A percentile compares a stretch with the other conserved stretches of the same genome.
Conservation (phyloP, 2,113 vertebrate genomes). For the Spizaetus ornatus region DNA sequence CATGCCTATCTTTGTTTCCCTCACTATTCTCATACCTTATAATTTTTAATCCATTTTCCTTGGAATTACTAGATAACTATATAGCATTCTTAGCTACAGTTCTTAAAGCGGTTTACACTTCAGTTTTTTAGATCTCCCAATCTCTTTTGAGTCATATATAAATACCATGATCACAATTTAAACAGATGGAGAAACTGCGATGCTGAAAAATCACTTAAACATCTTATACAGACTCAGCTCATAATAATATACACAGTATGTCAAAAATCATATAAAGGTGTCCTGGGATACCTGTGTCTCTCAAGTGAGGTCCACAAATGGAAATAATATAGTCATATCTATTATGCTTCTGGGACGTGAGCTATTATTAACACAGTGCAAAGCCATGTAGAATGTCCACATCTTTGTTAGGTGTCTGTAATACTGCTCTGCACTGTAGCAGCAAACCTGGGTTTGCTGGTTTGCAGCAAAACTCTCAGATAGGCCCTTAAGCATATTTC, state of each 20-base stretch:
- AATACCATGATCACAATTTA: not conserved
- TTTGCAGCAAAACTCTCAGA: too few species aligned
- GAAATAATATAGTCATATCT: not conserved
- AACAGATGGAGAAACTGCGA: not conserved
- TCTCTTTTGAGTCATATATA: not conserved
- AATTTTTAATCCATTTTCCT: not conserved
- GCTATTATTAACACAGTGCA: not conserved
- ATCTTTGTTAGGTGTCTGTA: not conserved
- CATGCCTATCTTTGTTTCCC: not conserved
- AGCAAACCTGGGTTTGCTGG: accelerated
- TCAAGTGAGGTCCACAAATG: not conserved
- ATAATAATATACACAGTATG: not conserved
- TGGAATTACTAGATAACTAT: not conserved
- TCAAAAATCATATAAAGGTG: not conserved
- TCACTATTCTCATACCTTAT: not conserved
- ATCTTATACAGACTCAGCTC: not conserved
- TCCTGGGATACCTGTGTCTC: not conserved
- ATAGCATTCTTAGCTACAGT: not conserved
- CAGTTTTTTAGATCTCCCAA: not conserved
- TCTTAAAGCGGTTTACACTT: not conserved
- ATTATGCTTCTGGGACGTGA: not conserved
- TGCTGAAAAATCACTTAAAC: not conserved
- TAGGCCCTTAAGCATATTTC: not conserved
- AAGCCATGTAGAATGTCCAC: not conserved
- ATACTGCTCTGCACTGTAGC: not conserved